Evolutionary conservation across 1,140 invertebrate species (phyloP).

Genomic region (Belonocnema kinseyi): DNA sequence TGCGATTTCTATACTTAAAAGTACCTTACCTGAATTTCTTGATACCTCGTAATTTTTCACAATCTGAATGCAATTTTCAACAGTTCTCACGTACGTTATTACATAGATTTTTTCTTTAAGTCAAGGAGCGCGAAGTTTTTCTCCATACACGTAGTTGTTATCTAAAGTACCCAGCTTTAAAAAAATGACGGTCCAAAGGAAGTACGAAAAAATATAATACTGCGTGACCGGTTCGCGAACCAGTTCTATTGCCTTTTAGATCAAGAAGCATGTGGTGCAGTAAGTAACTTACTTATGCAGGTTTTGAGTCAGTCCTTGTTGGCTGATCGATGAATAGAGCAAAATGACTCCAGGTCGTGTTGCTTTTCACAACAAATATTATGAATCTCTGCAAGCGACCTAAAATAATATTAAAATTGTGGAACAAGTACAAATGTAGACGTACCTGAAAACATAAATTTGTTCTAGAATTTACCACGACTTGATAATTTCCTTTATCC

Average conservation of each 20-base stretch:
- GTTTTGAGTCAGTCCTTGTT: background rate
- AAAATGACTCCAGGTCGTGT: too few relatives aligned
- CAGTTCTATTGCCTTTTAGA: background rate
- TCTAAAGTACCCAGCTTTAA: background rate
- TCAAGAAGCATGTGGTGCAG: background rate
- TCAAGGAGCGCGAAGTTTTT: background rate
- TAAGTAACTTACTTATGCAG: background rate
- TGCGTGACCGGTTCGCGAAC: background rate
- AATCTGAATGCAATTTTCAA: slow-evolving; percentile 10
- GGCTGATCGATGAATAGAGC: background rate
- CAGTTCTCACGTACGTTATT: slow-evolving; percentile 1
- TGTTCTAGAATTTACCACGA: background rate
- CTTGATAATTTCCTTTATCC: background rate
- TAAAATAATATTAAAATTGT: background rate
- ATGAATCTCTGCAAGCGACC: too few relatives aligned
- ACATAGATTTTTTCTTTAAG: background rate
- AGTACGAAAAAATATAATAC: background rate
- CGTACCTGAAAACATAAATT: background rate
- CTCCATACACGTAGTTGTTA: background rate
- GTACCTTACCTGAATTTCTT: background rate
- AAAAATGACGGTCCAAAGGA: slow-evolving; percentile 1
- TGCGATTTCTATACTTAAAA: too few relatives aligned
- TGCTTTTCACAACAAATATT: too few relatives aligned
- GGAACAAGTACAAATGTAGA: background rate
- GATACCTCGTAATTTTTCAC: slow-evolving; percentile 13